Evolutionary conservation across 2,113 vertebrate genomes (phyloP), one percentile per base, ranked within the genome.

Genomic region (Sinocyclocheilus grahami): DNA sequence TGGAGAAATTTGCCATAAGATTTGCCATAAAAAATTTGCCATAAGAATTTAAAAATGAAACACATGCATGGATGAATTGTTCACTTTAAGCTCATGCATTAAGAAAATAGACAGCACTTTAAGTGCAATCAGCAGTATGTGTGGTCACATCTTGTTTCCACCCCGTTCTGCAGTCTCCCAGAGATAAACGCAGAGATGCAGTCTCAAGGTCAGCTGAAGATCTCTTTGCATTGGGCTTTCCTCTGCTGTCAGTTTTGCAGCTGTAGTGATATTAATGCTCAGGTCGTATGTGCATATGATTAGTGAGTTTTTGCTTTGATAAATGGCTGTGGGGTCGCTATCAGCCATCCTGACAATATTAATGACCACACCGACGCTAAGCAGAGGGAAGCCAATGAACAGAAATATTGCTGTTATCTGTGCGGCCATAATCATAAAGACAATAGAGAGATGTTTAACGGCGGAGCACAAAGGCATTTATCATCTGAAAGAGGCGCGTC

Each of bases 381-480:
- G 80, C 67, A 86, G 80, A 74, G 46, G 39, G 20, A 76, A 84
- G 69, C 69, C 85, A 86, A 85, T 85, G 86, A 87, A 84, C 86
- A 86, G 88, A 89, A 90, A 88, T 90, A 90, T 90, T 86, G 79
- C 72, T 83, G 85, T 90, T 90, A 90, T 90, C 89, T 88, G 72
- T 78, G 63, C 24, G 30, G 83, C 83, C 55, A 85, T 85, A 85
- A 83, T 88, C 87, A 88, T 88, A 86, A 86, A 80, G 24, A 78
- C 80, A 88, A 83, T 85, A 82, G 83, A 88, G 82, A 83, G 88
- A 88, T 90, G 82, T 88, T 86, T 85, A 85, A 81, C 78, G 37
- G 63, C 14, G 71, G 79, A 72, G 74, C 72, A 78, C 77, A 88
- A 76, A 84, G 75, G 53, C 89, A 90, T 90, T 90, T 48, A 86